Percentiles rank a stretch among this genome's conserved stretches.
Evolutionary conservation across 1,140 invertebrate genomes (phyloP).

Genomic region (Drosophila pachea): DNA sequence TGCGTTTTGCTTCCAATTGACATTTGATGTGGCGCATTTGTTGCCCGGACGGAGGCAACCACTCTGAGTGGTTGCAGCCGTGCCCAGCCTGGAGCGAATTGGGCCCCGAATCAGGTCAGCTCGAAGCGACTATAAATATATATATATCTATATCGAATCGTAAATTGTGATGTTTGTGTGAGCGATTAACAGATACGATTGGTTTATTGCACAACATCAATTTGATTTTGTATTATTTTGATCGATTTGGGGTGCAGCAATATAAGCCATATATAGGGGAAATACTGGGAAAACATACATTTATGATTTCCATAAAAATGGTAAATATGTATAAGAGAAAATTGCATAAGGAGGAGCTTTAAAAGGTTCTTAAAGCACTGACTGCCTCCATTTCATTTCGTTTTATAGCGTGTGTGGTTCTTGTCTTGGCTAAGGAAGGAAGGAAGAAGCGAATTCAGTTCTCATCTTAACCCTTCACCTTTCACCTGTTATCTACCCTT

Average conservation of each 20-base stretch:
- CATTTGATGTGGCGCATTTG: slow-evolving; percentile 53
- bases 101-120: slow-evolving; percentile 2
- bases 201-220: background rate
- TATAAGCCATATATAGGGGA: background rate
- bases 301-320: too few species aligned
- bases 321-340: too few species aligned
- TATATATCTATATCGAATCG: background rate
- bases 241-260: background rate
- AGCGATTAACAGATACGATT: background rate
- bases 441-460: too few species aligned
- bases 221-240: background rate
- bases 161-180: background rate
- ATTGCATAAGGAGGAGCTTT: background rate
- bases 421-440: too few species aligned
- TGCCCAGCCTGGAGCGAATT: background rate
- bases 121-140: slow-evolving; percentile 2
- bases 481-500: too few species aligned
- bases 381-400: too few species aligned
- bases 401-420: too few species aligned
- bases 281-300: too few species aligned
- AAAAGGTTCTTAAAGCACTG: too few species aligned
- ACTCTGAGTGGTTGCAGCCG: slow-evolving; percentile 11
- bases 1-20: slow-evolving; percentile 32
- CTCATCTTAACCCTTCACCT: background rate
- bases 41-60: background rate